Evolutionary conservation across 1,140 invertebrate genomes (phyloP).

Genomic region (Zaprionus capensis): DNA sequence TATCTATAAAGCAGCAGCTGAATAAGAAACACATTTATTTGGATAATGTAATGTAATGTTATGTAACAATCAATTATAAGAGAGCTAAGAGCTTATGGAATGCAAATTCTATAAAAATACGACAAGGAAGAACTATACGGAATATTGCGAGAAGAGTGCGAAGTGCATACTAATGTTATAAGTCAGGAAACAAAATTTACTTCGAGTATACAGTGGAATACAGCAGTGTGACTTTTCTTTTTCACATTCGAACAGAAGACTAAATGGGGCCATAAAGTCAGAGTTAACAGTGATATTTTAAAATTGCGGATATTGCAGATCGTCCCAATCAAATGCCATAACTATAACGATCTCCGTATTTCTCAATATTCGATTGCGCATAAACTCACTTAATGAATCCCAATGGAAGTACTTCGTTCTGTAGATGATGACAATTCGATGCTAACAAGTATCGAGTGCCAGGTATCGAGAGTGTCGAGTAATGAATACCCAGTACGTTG

Average conservation of each 20-base stretch:
- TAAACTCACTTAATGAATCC: conserved; percentile 21
- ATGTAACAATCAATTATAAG: too few species aligned
- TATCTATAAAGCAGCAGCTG: too few species aligned
- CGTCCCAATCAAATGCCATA: neutral
- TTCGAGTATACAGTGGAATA: too few species aligned
- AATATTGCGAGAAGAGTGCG: neutral
- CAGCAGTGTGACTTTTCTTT: too few species aligned
- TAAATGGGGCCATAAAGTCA: neutral
- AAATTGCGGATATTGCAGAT: conserved; percentile 1
- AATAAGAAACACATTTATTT: too few species aligned
- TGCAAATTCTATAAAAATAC: neutral
- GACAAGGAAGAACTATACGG: neutral
- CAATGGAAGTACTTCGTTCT: conserved; percentile 27
- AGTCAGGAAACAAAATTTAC: neutral
- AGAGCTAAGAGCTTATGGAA: too few species aligned
- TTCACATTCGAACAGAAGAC: neutral
- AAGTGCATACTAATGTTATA: neutral
- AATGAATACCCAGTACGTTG: conserved; percentile 1
- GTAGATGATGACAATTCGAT: conserved; percentile 5
- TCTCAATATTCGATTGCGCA: conserved; percentile 6
- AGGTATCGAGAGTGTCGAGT: neutral
- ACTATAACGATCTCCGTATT: neutral
- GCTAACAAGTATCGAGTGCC: neutral
- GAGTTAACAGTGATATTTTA: neutral
- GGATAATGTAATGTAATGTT: too few species aligned